These are phyloP conservation scores for Oxyura jamaicensis DNA, from an alignment of 2,113 vertebrate species.

Conservation along the genomic window DNA sequence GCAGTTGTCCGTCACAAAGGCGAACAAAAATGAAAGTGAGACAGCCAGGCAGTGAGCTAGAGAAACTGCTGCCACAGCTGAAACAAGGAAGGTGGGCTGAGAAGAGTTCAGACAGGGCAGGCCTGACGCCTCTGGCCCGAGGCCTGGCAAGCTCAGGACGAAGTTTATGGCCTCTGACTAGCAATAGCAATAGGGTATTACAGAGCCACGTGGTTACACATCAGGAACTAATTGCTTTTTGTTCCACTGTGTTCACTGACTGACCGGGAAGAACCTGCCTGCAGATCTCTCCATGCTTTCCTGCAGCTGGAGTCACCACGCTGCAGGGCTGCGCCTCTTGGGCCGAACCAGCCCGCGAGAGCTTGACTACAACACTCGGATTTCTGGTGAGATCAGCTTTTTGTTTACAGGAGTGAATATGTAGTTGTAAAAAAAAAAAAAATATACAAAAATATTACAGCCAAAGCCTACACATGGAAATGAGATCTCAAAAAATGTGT, in stretches of 20 bases:
- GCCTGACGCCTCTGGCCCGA: not conserved
- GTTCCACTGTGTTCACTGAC: not conserved
- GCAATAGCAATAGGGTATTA: not conserved
- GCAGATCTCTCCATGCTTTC: not conserved
- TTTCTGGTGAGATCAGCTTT: not conserved
- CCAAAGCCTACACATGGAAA: accelerated
- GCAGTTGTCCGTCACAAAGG: not conserved
- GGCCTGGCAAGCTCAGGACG: not conserved
- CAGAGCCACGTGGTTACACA: not conserved
- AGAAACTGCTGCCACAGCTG: not conserved
- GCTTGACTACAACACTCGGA: not conserved
- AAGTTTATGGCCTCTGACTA: not conserved
- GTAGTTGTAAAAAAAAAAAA: not conserved
- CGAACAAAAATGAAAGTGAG: not conserved
- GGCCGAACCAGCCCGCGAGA: not conserved
- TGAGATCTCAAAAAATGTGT: not conserved
- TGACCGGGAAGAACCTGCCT: not conserved
- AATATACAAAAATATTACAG: not conserved
- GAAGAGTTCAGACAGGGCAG: not conserved
- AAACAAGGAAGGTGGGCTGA: not conserved
- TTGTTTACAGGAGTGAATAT: not conserved
- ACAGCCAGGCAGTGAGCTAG: not conserved
- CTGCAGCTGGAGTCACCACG: not conserved
- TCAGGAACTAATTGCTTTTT: not conserved
- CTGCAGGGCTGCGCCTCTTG: not conserved